Evolutionary conservation across 2,113 vertebrate species (phyloP).

Genomic region (Tichodroma muraria): DNA sequence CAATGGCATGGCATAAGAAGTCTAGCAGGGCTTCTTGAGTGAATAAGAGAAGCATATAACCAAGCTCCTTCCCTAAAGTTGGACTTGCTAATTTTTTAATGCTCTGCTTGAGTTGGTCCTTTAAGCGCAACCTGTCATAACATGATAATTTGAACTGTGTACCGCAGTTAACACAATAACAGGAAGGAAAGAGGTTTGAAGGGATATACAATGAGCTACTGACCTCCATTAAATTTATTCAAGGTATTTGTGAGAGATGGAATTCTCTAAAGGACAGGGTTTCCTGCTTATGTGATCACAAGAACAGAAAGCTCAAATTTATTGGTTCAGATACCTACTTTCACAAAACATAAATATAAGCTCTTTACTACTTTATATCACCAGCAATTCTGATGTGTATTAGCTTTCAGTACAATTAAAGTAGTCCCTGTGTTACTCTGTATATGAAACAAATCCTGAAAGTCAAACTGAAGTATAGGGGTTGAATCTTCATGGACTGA

Average conservation of each 20-base stretch:
- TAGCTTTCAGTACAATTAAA: neutral
- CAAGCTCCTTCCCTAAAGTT: neutral
- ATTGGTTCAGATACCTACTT: neutral
- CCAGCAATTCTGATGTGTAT: neutral
- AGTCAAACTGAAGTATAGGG: neutral
- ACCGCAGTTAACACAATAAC: neutral
- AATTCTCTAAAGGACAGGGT: neutral
- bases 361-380: neutral
- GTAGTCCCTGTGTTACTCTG: neutral
- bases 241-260: neutral
- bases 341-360: neutral
- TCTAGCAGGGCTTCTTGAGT: neutral
- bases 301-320: neutral
- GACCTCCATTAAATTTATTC: neutral
- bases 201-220: neutral
- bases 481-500: neutral
- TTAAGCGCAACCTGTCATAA: neutral
- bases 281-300: neutral
- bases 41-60: neutral
- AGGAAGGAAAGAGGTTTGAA: neutral
- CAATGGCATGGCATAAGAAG: neutral
- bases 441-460: neutral
- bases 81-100: neutral
- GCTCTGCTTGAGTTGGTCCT: neutral
- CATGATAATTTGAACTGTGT: neutral